A percentile compares a stretch with the other conserved stretches of the same genome.
Conservation (phyloP, 2,113 vertebrate genomes). For the Thryonomys swinderianus region DNA sequence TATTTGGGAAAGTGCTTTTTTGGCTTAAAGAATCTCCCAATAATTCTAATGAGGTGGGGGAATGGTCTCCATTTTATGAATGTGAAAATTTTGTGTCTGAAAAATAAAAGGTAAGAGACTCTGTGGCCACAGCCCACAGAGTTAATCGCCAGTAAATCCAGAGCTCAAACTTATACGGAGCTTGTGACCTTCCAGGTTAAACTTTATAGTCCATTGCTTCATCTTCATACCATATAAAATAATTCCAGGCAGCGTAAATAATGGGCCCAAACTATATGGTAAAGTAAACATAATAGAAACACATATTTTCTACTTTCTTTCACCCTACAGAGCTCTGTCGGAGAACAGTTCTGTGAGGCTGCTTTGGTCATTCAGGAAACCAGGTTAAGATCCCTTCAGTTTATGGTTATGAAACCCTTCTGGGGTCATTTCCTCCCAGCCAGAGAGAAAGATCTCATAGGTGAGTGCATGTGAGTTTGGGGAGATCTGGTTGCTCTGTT, state of each 20-base stretch:
- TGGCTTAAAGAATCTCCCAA: background rate
- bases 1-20: background rate
- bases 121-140: background rate
- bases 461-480: background rate
- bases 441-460: background rate
- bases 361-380: background rate
- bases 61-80: background rate
- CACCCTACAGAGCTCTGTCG: too few species aligned
- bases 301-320: background rate
- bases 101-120: background rate
- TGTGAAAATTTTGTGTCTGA: background rate
- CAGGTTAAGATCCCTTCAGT: background rate
- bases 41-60: too few species aligned
- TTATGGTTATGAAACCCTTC: background rate
- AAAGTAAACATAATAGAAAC: background rate
- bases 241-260: background rate
- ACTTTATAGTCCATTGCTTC: background rate
- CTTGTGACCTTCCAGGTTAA: background rate
- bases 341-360: background rate
- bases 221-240: background rate
- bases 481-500: background rate
- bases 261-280: background rate
- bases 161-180: background rate
- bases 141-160: background rate
- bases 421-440: background rate